phyloP scores from a whole-genome alignment of 92 coral and sea anemone genomes.

The Palythoa caribaeorum region DNA sequence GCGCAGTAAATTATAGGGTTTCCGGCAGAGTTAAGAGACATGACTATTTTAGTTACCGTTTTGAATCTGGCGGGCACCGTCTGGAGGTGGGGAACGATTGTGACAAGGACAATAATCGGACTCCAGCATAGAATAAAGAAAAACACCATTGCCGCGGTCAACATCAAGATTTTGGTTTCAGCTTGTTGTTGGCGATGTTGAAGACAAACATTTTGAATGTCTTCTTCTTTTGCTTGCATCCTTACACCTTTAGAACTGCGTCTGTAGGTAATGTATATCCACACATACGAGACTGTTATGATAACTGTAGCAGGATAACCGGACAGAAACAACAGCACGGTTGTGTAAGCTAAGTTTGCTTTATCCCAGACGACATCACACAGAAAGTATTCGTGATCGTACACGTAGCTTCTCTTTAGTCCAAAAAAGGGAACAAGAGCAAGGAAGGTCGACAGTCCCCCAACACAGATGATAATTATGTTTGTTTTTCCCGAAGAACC shows the following conservation, averaged over 20 bases:
- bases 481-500: constrained; percentile 31
- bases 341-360: constrained; percentile 20
- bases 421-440: constrained; percentile 28
- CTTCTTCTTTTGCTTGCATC: constrained; percentile 27
- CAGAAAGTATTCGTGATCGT: constrained; percentile 22
- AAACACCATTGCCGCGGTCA: constrained; percentile 28
- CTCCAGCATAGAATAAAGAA: constrained; percentile 40
- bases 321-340: background rate
- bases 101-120: constrained; percentile 17
- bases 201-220: constrained; percentile 18
- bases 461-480: constrained; percentile 6
- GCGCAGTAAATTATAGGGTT: constrained; percentile 45
- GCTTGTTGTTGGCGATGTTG: constrained; percentile 29
- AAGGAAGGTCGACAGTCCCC: constrained; percentile 28
- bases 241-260: constrained; percentile 17
- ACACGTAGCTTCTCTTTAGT: constrained; percentile 8
- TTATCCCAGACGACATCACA: constrained; percentile 29
- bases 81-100: constrained; percentile 6
- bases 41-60: constrained; percentile 16
- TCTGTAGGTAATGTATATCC: constrained; percentile 20
- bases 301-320: constrained; percentile 33
- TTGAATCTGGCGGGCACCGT: constrained; percentile 14
- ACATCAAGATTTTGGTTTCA: constrained; percentile 10
- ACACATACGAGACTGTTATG: constrained; percentile 15
- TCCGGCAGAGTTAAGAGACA: constrained; percentile 39